Evolutionary conservation across 2,888 invertebrate species (phyloP).

Genomic region (Craniophora ligustri): DNA sequence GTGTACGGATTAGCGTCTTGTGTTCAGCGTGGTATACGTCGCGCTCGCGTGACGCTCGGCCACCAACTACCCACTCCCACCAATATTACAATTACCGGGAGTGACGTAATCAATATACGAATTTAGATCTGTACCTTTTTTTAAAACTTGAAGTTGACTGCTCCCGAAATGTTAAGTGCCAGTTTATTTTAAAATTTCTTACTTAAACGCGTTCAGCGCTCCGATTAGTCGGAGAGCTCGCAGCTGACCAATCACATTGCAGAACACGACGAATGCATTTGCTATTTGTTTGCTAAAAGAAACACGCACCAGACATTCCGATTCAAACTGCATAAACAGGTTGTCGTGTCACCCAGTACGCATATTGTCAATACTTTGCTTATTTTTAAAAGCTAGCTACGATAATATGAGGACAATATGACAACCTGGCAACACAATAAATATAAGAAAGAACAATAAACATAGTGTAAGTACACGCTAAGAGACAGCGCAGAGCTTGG

Average conservation of each 20-base stretch:
- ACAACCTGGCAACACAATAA: conserved; percentile 33
- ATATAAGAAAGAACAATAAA: conserved; percentile 39
- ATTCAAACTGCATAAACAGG: conserved; percentile 10
- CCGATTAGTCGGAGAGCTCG: no score
- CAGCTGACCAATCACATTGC: no score
- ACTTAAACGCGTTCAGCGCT: no score
- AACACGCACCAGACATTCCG: no score
- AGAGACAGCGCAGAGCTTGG: conserved; percentile 76
- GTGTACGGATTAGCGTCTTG: conserved; percentile 31
- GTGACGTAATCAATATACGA: conserved; percentile 19
- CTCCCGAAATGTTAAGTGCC: no score
- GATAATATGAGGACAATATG: conserved; percentile 12
- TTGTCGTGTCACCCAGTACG: conserved; percentile 20
- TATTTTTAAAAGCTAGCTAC: conserved; percentile 15
- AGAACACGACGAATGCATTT: no score
- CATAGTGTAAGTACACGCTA: conserved; percentile 45
- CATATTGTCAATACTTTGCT: conserved; percentile 9
- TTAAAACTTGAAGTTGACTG: conserved; percentile 5
- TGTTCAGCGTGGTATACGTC: conserved; percentile 7
- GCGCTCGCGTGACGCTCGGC: conserved; percentile 2
- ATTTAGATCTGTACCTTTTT: conserved; percentile 6
- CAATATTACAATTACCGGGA: conserved; percentile 1
- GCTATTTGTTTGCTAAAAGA: no score
- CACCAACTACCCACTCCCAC: conserved; percentile 6
- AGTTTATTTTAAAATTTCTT: no score